phyloP scores from a whole-genome alignment of 2,113 vertebrate genomes.

The Hippopotamus amphibius region DNA sequence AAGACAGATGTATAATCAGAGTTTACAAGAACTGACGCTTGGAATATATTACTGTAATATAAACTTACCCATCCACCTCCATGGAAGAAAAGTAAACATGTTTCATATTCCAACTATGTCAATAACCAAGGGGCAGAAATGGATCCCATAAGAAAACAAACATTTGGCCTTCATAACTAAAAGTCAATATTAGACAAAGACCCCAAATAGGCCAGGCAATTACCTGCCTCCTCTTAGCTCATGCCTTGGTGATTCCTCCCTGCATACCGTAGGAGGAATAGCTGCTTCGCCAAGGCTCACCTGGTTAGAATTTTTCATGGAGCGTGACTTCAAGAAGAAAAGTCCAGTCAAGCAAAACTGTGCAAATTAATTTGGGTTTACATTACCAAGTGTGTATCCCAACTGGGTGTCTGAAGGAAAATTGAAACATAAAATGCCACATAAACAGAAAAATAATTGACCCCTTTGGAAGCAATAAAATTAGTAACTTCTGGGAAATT shows the following conservation, averaged over 20 bases:
- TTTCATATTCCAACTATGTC: conserved; percentile 84
- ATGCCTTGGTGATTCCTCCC: conserved; percentile 70
- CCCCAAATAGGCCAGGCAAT: conserved; percentile 49
- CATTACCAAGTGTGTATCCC: conserved; percentile 81
- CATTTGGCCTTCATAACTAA: conserved; percentile 84
- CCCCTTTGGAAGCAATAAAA: conserved; percentile 81
- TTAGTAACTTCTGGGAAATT: conserved; percentile 81
- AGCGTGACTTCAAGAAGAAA: conserved; percentile 84
- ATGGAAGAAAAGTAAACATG: conserved; percentile 68
- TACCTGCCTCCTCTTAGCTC: conserved; percentile 80
- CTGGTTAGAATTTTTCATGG: conserved; percentile 88
- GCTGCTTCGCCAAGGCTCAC: conserved; percentile 83
- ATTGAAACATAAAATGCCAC: conserved; percentile 68
- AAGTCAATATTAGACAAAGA: conserved; percentile 83
- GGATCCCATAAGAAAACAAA: conserved; percentile 81
- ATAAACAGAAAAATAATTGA: conserved; percentile 67
- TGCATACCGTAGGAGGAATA: conserved; percentile 10
- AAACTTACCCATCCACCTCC: conserved; percentile 58
- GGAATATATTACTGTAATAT: conserved; percentile 62
- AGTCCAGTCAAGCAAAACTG: conserved; percentile 86
- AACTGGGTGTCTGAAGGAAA: conserved; percentile 77
- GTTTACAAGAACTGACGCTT: conserved; percentile 35
- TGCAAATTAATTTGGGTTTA: conserved; percentile 90
- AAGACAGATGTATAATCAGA: not conserved
- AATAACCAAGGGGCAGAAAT: conserved; percentile 82